Conservation (phyloP, 2,888 invertebrate species). For the Apodemia hepburni region DNA sequence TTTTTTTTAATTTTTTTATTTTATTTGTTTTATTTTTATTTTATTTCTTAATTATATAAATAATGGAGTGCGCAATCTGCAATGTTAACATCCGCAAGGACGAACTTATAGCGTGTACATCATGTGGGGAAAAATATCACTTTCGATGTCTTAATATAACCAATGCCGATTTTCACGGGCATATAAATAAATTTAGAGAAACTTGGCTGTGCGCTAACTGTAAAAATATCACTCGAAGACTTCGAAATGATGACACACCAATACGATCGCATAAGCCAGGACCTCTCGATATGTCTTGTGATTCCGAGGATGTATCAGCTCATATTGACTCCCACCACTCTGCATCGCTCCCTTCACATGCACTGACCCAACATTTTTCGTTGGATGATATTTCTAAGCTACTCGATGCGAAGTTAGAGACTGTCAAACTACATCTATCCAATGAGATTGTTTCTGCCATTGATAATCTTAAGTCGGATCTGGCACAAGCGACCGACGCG, state of each 20-base stretch:
- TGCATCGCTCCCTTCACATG: neutral
- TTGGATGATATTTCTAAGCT: conserved; percentile 2
- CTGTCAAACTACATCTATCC: neutral
- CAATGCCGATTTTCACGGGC: neutral
- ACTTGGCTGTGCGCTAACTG: neutral
- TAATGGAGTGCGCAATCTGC: neutral
- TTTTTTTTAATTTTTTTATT: too few species aligned
- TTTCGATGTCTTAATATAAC: conserved; percentile 1
- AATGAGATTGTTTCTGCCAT: neutral
- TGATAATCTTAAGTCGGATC: neutral
- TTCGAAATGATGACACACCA: neutral
- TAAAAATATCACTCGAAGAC: neutral
- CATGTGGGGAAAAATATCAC: conserved; percentile 3
- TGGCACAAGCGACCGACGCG: neutral
- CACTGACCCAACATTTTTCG: neutral
- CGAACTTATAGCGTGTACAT: neutral
- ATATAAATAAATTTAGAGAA: neutral
- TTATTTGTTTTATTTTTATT: too few species aligned
- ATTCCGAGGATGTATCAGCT: neutral
- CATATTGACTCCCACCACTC: neutral
- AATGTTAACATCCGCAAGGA: neutral
- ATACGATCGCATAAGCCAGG: neutral
- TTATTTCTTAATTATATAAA: neutral
- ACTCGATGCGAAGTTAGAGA: neutral
- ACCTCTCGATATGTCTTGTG: neutral